Evolutionary conservation across 1,140 invertebrate genomes (phyloP), one percentile per base, ranked within the genome.

Genomic region (Cherax destructor): DNA sequence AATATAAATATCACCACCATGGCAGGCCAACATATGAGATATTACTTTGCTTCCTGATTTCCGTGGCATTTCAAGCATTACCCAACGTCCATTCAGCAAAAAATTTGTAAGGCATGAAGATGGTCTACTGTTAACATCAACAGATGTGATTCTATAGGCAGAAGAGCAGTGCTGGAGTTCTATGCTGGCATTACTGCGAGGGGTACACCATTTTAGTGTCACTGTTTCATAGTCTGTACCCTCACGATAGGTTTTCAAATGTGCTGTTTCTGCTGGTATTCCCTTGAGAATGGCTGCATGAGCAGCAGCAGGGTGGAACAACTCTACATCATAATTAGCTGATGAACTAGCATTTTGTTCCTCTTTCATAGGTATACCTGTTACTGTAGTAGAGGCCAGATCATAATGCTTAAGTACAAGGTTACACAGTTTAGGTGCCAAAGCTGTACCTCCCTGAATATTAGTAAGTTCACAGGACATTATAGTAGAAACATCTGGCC

Each of bases 361-460:
- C 95, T 99, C 99, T 95, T 99, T 99, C 99, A 99, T 99, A 6
- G 98, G 99, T 94, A 99, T 99, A 52, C 98, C 98, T 49, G 98
- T 99, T 0, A 99, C 98, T 1, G 98, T 99, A 18, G 99, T 99
- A 84, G 97, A 98, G 1, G 98, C 97, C n/a, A 99, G 95, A 94
- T 97, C 96, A 94, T 99, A 99, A 94, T 99, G 98, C 59, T 94
- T 94, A 90, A 95, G 94, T 6, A 94, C 95, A 24, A 95, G 93
- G 83, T 97, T 95, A 0, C 97, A 96, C 13, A 98, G 94, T 93
- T 97, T 96, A 87, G 95, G 95, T 0, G 96, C 95, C 49, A 96
- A 94, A 94, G 93, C 56, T 93, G 95, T 76, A 94, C 95, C 93
- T 94, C 95, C 86, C 95, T 95, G 93, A 94, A 95, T 65, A 95